phyloP scores from a whole-genome alignment of 2,113 vertebrate genomes.

The Platichthys flesus region DNA sequence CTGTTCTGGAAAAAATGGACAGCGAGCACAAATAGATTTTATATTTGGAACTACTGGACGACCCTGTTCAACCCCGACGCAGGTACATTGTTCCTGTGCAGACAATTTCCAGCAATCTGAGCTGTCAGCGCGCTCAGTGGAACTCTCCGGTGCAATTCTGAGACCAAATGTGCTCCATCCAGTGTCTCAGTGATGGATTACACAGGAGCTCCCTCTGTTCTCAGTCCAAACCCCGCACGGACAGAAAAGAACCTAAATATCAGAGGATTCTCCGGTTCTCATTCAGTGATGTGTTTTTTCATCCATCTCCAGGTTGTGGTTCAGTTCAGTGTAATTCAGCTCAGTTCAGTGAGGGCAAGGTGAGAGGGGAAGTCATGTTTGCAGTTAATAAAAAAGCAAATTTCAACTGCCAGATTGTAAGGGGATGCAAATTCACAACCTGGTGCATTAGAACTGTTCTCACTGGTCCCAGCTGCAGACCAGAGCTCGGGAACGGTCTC shows the following conservation, averaged over 20 bases:
- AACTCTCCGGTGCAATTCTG: conserved; percentile 41
- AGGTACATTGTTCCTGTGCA: conserved; percentile 45
- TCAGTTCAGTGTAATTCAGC: background rate
- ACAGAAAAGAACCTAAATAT: background rate
- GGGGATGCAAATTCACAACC: background rate
- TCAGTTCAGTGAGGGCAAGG: background rate
- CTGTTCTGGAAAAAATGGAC: conserved; percentile 31
- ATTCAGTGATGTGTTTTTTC: background rate
- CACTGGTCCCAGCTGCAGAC: background rate
- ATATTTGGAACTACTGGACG: conserved; percentile 19
- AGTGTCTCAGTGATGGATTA: conserved; percentile 26
- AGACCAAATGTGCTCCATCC: conserved; percentile 28
- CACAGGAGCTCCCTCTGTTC: conserved; percentile 3
- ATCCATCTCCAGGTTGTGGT: background rate
- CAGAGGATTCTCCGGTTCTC: background rate
- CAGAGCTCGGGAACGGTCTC: background rate
- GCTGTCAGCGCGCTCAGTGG: conserved; percentile 33
- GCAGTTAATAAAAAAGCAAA: background rate
- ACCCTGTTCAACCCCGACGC: conserved; percentile 21
- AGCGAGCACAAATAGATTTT: conserved; percentile 41
- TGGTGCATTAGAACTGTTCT: background rate
- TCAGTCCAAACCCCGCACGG: background rate
- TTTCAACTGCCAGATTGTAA: background rate
- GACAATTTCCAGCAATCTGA: conserved; percentile 51
- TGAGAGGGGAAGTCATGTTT: background rate